Conservation (phyloP, 2,888 invertebrate species). For the Alviniconcha strummeri region DNA sequence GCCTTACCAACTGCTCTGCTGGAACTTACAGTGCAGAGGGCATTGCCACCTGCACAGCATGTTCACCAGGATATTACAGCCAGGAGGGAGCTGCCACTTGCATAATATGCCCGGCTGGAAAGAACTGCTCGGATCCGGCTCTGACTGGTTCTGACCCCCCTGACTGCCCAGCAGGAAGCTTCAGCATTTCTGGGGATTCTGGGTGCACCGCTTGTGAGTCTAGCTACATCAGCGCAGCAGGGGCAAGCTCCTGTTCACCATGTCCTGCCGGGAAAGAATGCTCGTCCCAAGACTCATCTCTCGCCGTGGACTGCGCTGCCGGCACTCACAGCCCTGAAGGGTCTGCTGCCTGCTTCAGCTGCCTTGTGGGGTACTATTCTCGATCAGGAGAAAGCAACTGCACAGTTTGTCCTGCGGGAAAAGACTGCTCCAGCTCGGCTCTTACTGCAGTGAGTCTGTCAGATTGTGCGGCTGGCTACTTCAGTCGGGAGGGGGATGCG, state of each 20-base stretch:
- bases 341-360: conserved; percentile 35
- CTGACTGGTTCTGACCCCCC: conserved; percentile 11
- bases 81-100: conserved; percentile 40
- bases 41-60: conserved; percentile 51
- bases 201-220: conserved; percentile 2
- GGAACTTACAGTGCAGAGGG: conserved; percentile 60
- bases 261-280: conserved; percentile 31
- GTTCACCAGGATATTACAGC: conserved; percentile 55
- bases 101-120: conserved; percentile 40
- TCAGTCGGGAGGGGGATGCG: conserved; percentile 34
- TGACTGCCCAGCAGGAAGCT: conserved; percentile 21
- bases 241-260: conserved; percentile 14
- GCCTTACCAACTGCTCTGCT: conserved; percentile 53
- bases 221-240: conserved; percentile 10
- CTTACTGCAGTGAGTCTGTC: neutral
- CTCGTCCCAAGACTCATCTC: conserved; percentile 6
- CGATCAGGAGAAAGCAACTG: conserved; percentile 33
- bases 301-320: conserved; percentile 38
- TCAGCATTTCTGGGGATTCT: neutral
- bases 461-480: conserved; percentile 50
- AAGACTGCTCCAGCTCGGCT: conserved; percentile 42
- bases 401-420: conserved; percentile 40
- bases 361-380: conserved; percentile 41
- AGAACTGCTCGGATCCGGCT: conserved; percentile 42
- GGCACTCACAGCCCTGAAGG: conserved; percentile 46